Percentiles rank a stretch among this genome's conserved stretches.
Evolutionary conservation across 2,888 invertebrate species (phyloP).

Genomic region (Leptothorax acervorum): DNA sequence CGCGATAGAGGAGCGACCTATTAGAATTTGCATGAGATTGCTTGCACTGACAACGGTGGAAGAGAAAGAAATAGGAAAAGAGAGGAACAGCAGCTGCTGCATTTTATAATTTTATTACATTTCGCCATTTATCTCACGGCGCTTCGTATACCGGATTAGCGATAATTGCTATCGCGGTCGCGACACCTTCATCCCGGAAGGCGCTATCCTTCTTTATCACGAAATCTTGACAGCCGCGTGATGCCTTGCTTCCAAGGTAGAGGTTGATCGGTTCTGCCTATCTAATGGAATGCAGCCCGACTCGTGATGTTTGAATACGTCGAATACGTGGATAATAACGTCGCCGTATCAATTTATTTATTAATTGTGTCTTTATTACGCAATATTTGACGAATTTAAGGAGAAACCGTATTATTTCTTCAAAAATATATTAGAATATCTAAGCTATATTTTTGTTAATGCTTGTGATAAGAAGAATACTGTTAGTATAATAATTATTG

Average conservation of each 20-base stretch:
- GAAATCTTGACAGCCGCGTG: constrained; percentile 46
- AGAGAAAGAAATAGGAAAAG: background rate
- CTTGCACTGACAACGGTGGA: background rate
- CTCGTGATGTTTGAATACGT: background rate
- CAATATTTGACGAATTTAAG: background rate
- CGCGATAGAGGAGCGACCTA: constrained; percentile 16
- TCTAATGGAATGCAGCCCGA: constrained; percentile 33
- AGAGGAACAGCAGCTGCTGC: constrained; percentile 11
- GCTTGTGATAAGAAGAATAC: background rate
- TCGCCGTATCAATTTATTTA: background rate
- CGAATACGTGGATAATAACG: background rate
- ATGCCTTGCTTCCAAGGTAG: constrained; percentile 38
- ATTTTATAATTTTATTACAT: constrained; percentile 46
- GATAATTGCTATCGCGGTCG: constrained; percentile 33
- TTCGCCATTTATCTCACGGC: constrained; percentile 26
- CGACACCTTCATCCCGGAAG: constrained; percentile 1
- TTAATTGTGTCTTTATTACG: background rate
- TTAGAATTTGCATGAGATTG: constrained; percentile 39
- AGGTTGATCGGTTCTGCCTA: constrained; percentile 32
- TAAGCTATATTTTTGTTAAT: background rate
- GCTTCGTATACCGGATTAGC: constrained; percentile 32
- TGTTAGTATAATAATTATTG: background rate
- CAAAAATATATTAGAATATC: background rate
- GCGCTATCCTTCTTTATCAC: constrained; percentile 39
- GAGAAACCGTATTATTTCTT: background rate